Conservation (phyloP, 2,113 vertebrate species). For the Elaphurus davidianus region DNA sequence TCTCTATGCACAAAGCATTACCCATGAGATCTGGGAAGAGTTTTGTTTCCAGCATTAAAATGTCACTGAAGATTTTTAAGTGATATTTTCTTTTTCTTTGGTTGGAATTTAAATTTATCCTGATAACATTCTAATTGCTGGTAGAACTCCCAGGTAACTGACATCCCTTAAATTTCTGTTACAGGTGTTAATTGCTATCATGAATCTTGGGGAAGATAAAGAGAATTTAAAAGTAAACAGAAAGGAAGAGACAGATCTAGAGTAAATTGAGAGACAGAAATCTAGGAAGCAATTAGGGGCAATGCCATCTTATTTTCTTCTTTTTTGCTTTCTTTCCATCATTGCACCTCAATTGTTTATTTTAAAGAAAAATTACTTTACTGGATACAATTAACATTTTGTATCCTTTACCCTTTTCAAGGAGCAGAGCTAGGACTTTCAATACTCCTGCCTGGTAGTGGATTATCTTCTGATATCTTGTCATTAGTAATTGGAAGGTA, state of each 20-base stretch:
- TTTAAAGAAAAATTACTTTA: not conserved
- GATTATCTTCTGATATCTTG: constrained; percentile 41
- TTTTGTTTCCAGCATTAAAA: constrained; percentile 63
- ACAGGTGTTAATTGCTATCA: constrained; percentile 78
- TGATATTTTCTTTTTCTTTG: constrained; percentile 2
- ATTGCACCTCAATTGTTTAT: not conserved
- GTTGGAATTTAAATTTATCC: constrained; percentile 61
- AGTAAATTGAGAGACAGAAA: not conserved
- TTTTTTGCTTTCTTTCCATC: constrained; percentile 24
- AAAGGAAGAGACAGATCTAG: constrained; percentile 12
- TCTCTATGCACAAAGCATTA: not conserved
- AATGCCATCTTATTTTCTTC: constrained; percentile 45
- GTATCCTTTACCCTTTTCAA: not conserved
- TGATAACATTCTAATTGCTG: constrained; percentile 80
- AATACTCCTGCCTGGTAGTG: not conserved
- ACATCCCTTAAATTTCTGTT: constrained; percentile 62
- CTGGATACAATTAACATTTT: not conserved
- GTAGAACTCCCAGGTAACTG: constrained; percentile 68
- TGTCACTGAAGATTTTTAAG: constrained; percentile 47
- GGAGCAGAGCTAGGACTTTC: not conserved
- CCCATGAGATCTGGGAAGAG: not conserved
- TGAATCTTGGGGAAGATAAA: constrained; percentile 60
- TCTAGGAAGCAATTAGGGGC: constrained; percentile 61
- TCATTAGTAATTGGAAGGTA: constrained; percentile 39
- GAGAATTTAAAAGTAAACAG: constrained; percentile 70